A percentile compares a stretch with the other conserved stretches of the same genome.
Evolutionary conservation across 2,113 vertebrate genomes (phyloP).

Genomic region (Carettochelys insculpta): DNA sequence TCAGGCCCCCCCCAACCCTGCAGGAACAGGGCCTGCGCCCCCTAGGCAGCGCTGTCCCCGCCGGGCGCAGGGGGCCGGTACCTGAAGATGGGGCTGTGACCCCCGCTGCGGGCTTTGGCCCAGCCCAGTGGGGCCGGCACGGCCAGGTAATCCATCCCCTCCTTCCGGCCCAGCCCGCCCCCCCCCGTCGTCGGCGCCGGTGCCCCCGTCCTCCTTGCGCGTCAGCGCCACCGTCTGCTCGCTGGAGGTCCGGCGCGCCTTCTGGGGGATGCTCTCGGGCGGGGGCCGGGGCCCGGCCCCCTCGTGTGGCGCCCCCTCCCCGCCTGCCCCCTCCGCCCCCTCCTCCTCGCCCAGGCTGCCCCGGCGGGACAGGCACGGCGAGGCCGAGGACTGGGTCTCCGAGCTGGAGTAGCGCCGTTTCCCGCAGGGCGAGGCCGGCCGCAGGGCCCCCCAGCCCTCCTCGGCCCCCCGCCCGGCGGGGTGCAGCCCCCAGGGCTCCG

Average conservation of each 20-base stretch:
- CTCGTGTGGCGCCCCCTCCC: constrained; percentile 58
- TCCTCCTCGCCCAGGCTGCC: constrained; percentile 88
- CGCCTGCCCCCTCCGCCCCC: constrained; percentile 61
- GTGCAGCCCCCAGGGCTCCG: constrained; percentile 62
- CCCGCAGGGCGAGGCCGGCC: constrained; percentile 88
- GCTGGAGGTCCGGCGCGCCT: constrained; percentile 88
- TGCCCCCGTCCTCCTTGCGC: constrained; percentile 61
- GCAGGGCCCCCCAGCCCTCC: constrained; percentile 69
- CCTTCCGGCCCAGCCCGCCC: constrained; percentile 75
- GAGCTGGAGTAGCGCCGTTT: constrained; percentile 84
- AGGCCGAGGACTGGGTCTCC: constrained; percentile 66
- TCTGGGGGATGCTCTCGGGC: constrained; percentile 87
- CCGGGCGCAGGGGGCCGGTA: constrained; percentile 42
- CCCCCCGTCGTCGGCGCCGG: constrained; percentile 66
- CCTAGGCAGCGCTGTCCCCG: not conserved
- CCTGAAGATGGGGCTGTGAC: constrained; percentile 93
- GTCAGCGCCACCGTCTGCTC: constrained; percentile 79
- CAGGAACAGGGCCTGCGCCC: too few relatives aligned
- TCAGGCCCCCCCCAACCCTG: not conserved
- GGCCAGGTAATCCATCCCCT: constrained; percentile 91
- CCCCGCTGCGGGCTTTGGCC: constrained; percentile 88
- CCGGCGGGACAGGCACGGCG: constrained; percentile 84
- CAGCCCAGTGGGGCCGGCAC: constrained; percentile 90
- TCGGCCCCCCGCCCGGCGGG: constrained; percentile 57
- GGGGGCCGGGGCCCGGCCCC: constrained; percentile 30